Base-by-base conservation (phyloP, 1,140 invertebrate species). In the Drosophila rufa region DNA sequence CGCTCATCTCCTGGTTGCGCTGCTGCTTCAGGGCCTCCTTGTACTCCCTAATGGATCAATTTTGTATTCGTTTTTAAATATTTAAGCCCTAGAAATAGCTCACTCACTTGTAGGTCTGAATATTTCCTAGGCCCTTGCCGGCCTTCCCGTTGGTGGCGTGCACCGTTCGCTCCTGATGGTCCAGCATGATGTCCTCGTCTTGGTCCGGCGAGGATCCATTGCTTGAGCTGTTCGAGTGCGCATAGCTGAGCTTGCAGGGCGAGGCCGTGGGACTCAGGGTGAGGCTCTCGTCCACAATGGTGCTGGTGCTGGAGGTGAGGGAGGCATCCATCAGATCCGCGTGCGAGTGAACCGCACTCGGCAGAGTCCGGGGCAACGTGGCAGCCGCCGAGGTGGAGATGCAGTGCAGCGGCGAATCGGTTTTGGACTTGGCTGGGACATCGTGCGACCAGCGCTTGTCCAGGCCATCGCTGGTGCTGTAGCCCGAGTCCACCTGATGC, bases 361-460 rank as follows among this genome's bases (percentile, higher is more conserved):
- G 70, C 75, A 82, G n/a, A 12, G 64, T 55, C 1, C 81, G 53
- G 7, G 85, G 85, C 70, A 90, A 50, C 4, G 85, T 89, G 17
- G 70, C 58, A 11, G 70, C 53, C 11, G 55, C 30, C 38, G 85
- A 73, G 5, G 3, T 56, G 15, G 67, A 70, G 33, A 68, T 36
- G 53, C 79, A 79, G 47, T 90, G 85, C n/a, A 90, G 40, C 0
- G 85, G 85, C 11, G 85, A 90, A 45, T 90, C 86, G 11, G 85
- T 82, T 56, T 91, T 91, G 0, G 85, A 85, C 46, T 90, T 90
- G 50, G 51, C 61, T 27, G 91, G 91, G 75, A 95, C 95, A 92
- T 97, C 96, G 93, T 97, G 96, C 30, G 97, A 97, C 97, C 97
- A 98, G 81, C 97, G 94, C 91, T 97, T 97, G 78, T 98, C 97